These are phyloP conservation scores for Agrochola macilenta DNA, from an alignment of 2,888 invertebrate genomes.

Conservation along the genomic window DNA sequence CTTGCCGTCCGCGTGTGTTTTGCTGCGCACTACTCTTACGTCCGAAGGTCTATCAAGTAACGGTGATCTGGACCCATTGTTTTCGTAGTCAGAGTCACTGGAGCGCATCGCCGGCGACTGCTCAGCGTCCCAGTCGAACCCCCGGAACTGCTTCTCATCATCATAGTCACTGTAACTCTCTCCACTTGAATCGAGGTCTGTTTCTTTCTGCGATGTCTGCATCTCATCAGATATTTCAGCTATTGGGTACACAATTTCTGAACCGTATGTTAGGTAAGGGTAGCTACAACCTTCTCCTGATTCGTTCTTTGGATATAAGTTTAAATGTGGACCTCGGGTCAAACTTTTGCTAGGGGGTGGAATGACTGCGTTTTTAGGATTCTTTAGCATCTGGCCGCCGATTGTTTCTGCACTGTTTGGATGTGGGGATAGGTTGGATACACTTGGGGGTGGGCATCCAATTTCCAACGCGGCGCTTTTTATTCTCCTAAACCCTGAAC, in stretches of 20 bases:
- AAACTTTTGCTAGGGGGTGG: conserved; percentile 93
- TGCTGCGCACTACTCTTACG: conserved; percentile 84
- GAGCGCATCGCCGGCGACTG: conserved; percentile 85
- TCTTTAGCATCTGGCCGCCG: conserved; percentile 92
- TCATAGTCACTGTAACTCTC: conserved; percentile 92
- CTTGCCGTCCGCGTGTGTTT: conserved; percentile 82
- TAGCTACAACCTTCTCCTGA: conserved; percentile 94
- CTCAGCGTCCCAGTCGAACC: conserved; percentile 89
- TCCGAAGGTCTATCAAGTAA: conserved; percentile 90
- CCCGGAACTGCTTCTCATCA: conserved; percentile 90
- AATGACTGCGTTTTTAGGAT: conserved; percentile 91
- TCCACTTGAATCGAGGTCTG: conserved; percentile 91
- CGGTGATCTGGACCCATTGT: conserved; percentile 93
- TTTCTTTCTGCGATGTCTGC: conserved; percentile 92
- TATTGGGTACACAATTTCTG: conserved; percentile 95
- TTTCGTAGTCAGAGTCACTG: conserved; percentile 93
- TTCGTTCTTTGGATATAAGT: conserved; percentile 92
- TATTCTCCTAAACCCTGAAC: conserved; percentile 92
- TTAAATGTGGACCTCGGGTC: conserved; percentile 93
- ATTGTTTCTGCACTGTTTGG: conserved; percentile 96
- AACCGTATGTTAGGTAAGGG: conserved; percentile 92
- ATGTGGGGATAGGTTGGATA: conserved; percentile 94
- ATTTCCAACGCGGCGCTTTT: conserved; percentile 93
- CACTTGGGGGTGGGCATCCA: conserved; percentile 92
- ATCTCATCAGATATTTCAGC: conserved; percentile 96